Evolutionary conservation across 1,140 invertebrate species (phyloP).

Genomic region (Penaeus vannamei): DNA sequence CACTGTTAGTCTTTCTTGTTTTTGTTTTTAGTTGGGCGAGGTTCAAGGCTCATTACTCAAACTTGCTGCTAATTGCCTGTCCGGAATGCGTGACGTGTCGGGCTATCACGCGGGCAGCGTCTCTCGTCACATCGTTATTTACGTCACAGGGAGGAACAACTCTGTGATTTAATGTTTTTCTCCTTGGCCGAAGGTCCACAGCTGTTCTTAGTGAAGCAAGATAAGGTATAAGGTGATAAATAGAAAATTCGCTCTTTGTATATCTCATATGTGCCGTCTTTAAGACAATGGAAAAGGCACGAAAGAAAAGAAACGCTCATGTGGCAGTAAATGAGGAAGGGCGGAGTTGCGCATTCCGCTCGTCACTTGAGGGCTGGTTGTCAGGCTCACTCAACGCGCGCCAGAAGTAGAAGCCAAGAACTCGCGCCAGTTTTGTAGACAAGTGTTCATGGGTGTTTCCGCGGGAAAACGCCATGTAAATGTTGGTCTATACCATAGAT

Average conservation of each 20-base stretch:
- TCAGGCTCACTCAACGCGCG: conserved; percentile 51
- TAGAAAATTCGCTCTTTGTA: background rate
- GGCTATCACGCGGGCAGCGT: conserved; percentile 55
- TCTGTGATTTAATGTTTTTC: background rate
- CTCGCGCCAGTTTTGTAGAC: conserved; percentile 27
- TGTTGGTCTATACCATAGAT: background rate
- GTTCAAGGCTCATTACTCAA: conserved; percentile 52
- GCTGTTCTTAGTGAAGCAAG: background rate
- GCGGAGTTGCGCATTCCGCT: conserved; percentile 41
- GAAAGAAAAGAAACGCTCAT: conserved; percentile 23
- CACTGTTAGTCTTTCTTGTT: too few relatives aligned
- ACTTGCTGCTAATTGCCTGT: conserved; percentile 61
- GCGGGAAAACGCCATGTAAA: background rate
- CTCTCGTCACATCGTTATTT: conserved; percentile 59
- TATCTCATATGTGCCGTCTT: background rate
- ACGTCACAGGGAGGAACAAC: conserved; percentile 13
- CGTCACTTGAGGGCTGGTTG: conserved; percentile 54
- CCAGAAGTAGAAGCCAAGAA: background rate
- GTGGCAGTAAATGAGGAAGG: conserved; percentile 50
- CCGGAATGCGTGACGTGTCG: conserved; percentile 50
- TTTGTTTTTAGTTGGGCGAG: too few relatives aligned
- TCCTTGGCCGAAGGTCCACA: background rate
- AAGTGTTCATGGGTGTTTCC: conserved; percentile 45
- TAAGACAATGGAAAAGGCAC: background rate
- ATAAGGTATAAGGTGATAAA: background rate